Conservation (phyloP, 2,113 vertebrate species). For the Cyprinodon brontotheroides region DNA sequence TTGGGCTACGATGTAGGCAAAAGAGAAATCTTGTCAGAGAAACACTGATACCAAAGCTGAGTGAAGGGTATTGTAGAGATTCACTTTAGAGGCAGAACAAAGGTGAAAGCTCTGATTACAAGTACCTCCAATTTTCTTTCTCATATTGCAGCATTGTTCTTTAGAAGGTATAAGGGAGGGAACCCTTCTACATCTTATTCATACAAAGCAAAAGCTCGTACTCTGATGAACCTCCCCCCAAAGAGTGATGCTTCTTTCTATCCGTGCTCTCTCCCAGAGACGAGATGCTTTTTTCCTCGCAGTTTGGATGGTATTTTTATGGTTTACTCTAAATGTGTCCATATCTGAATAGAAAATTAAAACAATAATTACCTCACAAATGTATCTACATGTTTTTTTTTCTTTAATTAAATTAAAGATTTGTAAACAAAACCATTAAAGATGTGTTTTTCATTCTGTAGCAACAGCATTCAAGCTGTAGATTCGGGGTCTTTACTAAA, state of each 20-base stretch:
- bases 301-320: neutral
- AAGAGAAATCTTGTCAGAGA: neutral
- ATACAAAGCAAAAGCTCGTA: conserved; percentile 76
- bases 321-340: conserved; percentile 4
- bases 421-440: neutral
- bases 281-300: neutral
- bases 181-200: conserved; percentile 70
- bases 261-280: neutral
- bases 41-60: neutral
- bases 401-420: neutral
- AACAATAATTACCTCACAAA: neutral
- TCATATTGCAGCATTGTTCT: neutral
- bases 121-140: neutral
- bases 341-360: neutral
- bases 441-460: neutral
- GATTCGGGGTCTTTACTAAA: too few relatives aligned
- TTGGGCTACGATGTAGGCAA: neutral
- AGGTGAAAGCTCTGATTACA: neutral
- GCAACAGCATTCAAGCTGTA: too few relatives aligned
- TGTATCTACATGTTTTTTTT: neutral
- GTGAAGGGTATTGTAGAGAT: neutral
- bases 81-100: neutral
- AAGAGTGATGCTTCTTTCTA: neutral
- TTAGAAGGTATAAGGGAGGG: conserved; percentile 55
- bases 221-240: conserved; percentile 46